phyloP scores from a whole-genome alignment of 2,888 invertebrate genomes.

The Pharmacophagus antenor region DNA sequence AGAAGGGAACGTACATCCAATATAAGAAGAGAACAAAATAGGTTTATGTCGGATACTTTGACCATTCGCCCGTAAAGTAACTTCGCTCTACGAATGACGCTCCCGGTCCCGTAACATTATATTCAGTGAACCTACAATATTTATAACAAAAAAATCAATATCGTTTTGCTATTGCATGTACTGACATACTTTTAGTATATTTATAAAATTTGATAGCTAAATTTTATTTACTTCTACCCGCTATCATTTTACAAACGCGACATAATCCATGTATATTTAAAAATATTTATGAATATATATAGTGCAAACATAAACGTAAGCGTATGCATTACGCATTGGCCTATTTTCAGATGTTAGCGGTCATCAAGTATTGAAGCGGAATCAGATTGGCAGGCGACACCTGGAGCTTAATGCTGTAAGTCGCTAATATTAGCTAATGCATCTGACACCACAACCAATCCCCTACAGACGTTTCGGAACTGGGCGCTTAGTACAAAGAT shows the following conservation, averaged over 20 bases:
- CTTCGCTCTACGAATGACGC: slow-evolving; percentile 69
- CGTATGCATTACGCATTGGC: slow-evolving; percentile 33
- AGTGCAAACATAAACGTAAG: neutral
- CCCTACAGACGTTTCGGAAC: slow-evolving; percentile 34
- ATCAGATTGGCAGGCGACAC: slow-evolving; percentile 44
- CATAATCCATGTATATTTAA: neutral
- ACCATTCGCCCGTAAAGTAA: slow-evolving; percentile 79
- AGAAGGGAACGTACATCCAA: slow-evolving; percentile 78
- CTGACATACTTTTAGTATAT: no score
- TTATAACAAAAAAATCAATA: slow-evolving; percentile 17
- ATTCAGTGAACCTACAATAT: slow-evolving; percentile 21
- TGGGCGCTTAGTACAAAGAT: slow-evolving; percentile 31
- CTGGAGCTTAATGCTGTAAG: slow-evolving; percentile 42
- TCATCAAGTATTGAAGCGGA: slow-evolving; percentile 66
- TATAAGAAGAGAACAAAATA: slow-evolving; percentile 81
- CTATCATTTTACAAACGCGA: no score
- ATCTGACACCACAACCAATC: slow-evolving; percentile 34
- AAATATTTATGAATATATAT: neutral
- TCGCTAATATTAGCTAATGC: slow-evolving; percentile 55
- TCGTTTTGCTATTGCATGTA: no score
- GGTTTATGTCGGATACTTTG: slow-evolving; percentile 81
- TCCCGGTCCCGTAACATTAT: slow-evolving; percentile 49
- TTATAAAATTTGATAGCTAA: no score
- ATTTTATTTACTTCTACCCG: no score
- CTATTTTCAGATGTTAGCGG: slow-evolving; percentile 59